These are phyloP conservation scores for Rhea pennata DNA, from an alignment of 2,113 vertebrate species.

Conservation along the genomic window DNA sequence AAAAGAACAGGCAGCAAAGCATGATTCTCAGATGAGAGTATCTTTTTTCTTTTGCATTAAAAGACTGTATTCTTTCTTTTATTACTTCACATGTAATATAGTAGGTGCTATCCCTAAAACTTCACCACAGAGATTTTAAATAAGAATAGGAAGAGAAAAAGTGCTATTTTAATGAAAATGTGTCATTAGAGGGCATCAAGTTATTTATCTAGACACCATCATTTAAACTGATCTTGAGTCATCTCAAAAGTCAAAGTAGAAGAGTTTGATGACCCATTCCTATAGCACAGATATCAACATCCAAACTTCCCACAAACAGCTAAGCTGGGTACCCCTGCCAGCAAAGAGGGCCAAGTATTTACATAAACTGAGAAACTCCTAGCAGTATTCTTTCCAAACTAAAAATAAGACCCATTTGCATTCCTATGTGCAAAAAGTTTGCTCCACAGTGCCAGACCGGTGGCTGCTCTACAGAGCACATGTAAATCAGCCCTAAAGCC, in stretches of 20 bases:
- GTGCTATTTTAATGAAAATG: not conserved
- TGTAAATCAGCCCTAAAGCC: not conserved
- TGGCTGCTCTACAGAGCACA: not conserved
- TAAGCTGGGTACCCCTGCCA: not conserved
- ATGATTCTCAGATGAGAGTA: not conserved
- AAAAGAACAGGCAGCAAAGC: not conserved
- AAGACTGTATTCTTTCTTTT: not conserved
- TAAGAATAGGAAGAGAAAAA: not conserved
- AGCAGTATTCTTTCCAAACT: not conserved
- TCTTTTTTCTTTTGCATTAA: not conserved
- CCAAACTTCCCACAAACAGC: not conserved
- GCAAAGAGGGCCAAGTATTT: not conserved
- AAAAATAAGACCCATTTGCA: not conserved
- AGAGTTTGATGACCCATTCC: not conserved
- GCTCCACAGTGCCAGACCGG: not conserved
- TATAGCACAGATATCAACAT: not conserved
- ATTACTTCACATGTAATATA: not conserved
- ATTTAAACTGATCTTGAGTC: rapidly evolving
- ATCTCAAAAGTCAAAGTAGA: not conserved
- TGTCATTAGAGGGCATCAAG: not conserved
- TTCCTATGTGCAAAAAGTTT: not conserved
- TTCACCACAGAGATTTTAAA: not conserved
- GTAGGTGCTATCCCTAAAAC: not conserved
- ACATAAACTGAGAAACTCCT: not conserved
- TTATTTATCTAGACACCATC: not conserved